Base-by-base conservation (phyloP, 2,888 invertebrate species). In the Chaetogeoica ovagalla region DNA sequence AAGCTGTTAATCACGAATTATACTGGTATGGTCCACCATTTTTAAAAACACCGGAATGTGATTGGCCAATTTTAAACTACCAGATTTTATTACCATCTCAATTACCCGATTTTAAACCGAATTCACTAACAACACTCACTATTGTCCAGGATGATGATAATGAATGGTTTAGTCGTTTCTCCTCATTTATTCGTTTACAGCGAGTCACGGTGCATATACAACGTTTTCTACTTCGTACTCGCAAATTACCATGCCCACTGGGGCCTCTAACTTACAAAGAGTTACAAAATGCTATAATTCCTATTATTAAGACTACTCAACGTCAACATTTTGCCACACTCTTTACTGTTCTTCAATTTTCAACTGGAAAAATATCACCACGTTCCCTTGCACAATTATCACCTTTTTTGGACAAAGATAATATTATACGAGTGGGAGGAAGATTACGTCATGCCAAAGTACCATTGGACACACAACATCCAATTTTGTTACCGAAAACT, bases 1-100 rank as follows among this genome's bases (percentile, higher is more conserved):
- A 57, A 37, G 37, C 70, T 5, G 21, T 59, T 1, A 37, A 71
- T n/a, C 0, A 39, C 7, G 8, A 21, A n/a, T 13, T 55, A 17
- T 79, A 70, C 59, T 70, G 62, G 21, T 23, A 70, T n/a, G 79
- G 70, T 1, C 69, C 79, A 11, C 3, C 52, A 13, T 76, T 39
- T 19, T 21, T 76, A 30, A 15, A 17, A 15, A 9, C 19, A 37
- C 15, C 8, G 17, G 57, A 57, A 57, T 7, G 7, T 8, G n/a
- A 17, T 8, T 57, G 57, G 57, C 57, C 57, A 57, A 19, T 19
- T 4, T 17, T 8, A 19, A 19, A 3, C 7, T 57, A 7, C 19
- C 5, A 19, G 3, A 2, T 6, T 4, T 19, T 57, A n/a, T 7
- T n/a, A 5, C n/a, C 57, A n/a, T 57, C 57, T 0, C 7, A 17